Base-by-base conservation (phyloP, 1,140 invertebrate species). In the Euura lappo region DNA sequence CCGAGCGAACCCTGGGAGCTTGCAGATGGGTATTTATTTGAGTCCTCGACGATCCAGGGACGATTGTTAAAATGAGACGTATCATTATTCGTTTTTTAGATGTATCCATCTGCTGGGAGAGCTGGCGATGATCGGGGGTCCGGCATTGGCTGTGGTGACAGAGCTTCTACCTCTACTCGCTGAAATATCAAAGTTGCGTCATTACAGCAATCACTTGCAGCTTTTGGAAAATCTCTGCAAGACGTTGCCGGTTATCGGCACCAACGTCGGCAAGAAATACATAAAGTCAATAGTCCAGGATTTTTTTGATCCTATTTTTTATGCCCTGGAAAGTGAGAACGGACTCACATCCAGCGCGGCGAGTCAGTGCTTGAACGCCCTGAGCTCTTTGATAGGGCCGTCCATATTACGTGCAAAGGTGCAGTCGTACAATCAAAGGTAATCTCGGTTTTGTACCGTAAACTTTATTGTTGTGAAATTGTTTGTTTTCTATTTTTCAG, bases 1-100 rank as follows among this genome's bases (percentile, higher is more conserved):
- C 90, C 89, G 90, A 90, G 78, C 64, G 89, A 91, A 77, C 89
- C 90, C 5, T 91, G 90, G 90, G 90, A 91, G 79, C 74, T 88
- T 42, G 89, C 89, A 70, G 90, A 91, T 83, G 90, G 90, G 89
- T 90, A 85, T 78, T 64, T 72, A 10, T 69, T 66, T 13, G 65
- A 47, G 6, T 45, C 11, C 44, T 13, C 6, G 3, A 5, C 5
- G 45, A 72, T 73, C 13, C 43, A 70, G 3, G 51, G 42, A n/a
- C 46, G 71, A 44, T 28, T 28, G 28, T 28, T n/a, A n/a, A 60
- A 3, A 28, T 5, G 10, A 71, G 2, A 28, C n/a, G n/a, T 73
- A n/a, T n/a, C n/a, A n/a, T n/a, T n/a, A n/a, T n/a, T n/a, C n/a
- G 8, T 44, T 51, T 79, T 79, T 46, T 77, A 90, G 89, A 6